phyloP scores from a whole-genome alignment of 37 sponge, comb jelly and placozoan genomes.

The Petrosia ficiformis region DNA sequence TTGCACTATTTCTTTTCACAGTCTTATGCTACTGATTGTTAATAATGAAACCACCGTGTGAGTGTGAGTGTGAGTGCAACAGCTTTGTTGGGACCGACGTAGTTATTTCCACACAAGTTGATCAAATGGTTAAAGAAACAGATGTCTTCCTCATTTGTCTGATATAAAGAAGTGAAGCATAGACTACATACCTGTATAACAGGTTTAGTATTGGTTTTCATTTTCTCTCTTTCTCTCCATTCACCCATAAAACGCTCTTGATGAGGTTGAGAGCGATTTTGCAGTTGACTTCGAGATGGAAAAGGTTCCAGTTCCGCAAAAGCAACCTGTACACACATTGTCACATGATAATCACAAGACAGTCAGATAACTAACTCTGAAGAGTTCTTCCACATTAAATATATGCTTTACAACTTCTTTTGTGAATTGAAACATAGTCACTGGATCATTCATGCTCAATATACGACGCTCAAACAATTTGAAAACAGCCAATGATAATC shows the following conservation, averaged over 20 bases:
- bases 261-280: not conserved
- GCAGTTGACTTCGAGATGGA: slow-evolving; percentile 13
- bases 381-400: slow-evolving; percentile 58
- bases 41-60: too few relatives aligned
- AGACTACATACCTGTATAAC: not conserved
- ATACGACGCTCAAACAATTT: slow-evolving; percentile 32
- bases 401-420: slow-evolving; percentile 54
- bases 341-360: not conserved
- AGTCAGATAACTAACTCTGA: slow-evolving; percentile 44
- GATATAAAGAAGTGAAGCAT: slow-evolving; percentile 3
- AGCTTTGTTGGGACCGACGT: too few relatives aligned
- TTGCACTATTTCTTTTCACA: too few relatives aligned
- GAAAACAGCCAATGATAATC: slow-evolving; percentile 38
- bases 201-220: not conserved
- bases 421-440: slow-evolving; percentile 57
- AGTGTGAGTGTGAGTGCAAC: too few relatives aligned
- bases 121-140: too few relatives aligned
- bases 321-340: slow-evolving; percentile 17
- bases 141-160: too few relatives aligned
- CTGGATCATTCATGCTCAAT: slow-evolving; percentile 45
- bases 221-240: slow-evolving; percentile 24
- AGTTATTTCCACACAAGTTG: too few relatives aligned
- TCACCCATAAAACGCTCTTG: not conserved
- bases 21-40: too few relatives aligned
- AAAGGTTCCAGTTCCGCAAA: slow-evolving; percentile 25